These are phyloP conservation scores for Mergus octosetaceus DNA, from an alignment of 2,797 vertebrate genomes.

Conservation along the genomic window DNA sequence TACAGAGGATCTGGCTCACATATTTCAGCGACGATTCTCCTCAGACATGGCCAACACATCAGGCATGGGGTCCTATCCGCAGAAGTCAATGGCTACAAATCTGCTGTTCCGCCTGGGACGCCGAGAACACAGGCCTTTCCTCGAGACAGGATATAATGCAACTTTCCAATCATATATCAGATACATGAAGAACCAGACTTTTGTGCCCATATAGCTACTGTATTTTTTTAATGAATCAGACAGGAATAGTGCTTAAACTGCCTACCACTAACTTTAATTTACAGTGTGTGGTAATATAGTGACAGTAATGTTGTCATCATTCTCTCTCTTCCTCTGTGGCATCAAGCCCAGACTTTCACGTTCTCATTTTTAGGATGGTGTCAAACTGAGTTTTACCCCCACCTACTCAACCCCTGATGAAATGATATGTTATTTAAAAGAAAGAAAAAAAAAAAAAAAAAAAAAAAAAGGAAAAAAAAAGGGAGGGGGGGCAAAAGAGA, in stretches of 20 bases:
- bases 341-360: conserved; percentile 57
- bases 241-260: conserved; percentile 53
- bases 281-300: conserved; percentile 61
- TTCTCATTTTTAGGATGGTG: conserved; percentile 27
- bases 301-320: conserved; percentile 73
- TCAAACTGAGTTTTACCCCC: conserved; percentile 36
- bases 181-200: neutral
- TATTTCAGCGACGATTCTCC: conserved; percentile 13
- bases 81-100: neutral
- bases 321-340: conserved; percentile 64
- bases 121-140: neutral
- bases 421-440: conserved; percentile 28
- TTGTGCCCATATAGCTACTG: conserved; percentile 47
- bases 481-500: neutral
- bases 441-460: neutral
- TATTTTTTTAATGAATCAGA: conserved; percentile 69
- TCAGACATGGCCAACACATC: neutral
- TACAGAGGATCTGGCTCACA: conserved; percentile 31
- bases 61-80: neutral
- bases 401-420: neutral
- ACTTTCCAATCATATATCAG: conserved; percentile 40
- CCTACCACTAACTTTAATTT: conserved; percentile 61
- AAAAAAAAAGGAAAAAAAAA: too few relatives aligned
- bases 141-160: neutral
- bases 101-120: neutral